Percentiles rank a stretch among this genome's conserved stretches.
These are phyloP conservation scores for Oenanthe melanoleuca DNA, from an alignment of 2,113 vertebrate genomes.

Conservation along the genomic window DNA sequence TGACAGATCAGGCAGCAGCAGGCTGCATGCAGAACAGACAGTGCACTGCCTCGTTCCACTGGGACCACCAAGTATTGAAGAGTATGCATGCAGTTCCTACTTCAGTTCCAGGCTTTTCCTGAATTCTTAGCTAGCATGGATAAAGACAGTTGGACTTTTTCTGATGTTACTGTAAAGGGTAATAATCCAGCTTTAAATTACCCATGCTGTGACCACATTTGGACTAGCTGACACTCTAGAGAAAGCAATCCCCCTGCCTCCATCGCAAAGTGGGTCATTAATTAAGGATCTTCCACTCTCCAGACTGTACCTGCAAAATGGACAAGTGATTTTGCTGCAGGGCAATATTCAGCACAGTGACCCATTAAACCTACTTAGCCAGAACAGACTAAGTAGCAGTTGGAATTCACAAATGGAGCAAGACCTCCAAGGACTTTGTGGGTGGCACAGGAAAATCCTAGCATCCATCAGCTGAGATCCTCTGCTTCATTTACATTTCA, in stretches of 20 bases:
- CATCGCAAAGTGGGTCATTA: background rate
- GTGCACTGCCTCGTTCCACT: background rate
- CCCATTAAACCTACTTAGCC: background rate
- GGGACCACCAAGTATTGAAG: background rate
- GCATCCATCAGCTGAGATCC: background rate
- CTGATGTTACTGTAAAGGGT: background rate
- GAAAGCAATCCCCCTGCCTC: background rate
- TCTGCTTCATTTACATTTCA: background rate
- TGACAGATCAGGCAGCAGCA: constrained; percentile 9
- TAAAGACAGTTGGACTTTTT: background rate
- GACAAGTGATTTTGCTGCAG: background rate
- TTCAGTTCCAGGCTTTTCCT: background rate
- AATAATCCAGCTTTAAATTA: background rate
- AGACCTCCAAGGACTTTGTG: background rate
- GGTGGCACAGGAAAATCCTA: background rate
- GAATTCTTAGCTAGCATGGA: background rate
- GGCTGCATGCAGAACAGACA: constrained; percentile 34
- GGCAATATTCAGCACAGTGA: background rate
- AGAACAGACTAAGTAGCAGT: background rate
- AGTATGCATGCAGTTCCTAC: background rate
- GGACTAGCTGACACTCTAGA: background rate
- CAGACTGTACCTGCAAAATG: background rate
- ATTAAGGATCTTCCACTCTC: background rate
- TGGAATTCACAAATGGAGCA: background rate
- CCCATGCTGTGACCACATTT: background rate